A percentile compares a stretch with the other conserved stretches of the same genome.
phyloP scores from a whole-genome alignment of 2,888 invertebrate genomes.

The Abrostola tripartita region DNA sequence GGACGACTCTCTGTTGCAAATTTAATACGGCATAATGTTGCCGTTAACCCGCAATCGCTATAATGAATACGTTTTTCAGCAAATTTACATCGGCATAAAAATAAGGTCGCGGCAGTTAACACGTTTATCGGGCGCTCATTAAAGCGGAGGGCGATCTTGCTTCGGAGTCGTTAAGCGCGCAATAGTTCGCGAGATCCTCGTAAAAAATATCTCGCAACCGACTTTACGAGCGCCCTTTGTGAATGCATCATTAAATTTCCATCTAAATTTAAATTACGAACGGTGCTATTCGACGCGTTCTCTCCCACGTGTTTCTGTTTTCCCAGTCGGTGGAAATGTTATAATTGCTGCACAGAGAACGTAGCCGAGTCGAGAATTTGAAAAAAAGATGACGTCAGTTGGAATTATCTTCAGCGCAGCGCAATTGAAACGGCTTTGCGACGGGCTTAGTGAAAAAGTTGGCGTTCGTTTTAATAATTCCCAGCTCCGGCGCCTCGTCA shows the following conservation, averaged over 20 bases:
- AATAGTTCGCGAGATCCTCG: slow-evolving; percentile 89
- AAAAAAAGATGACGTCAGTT: slow-evolving; percentile 88
- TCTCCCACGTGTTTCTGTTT: slow-evolving; percentile 87
- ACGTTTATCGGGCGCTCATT: slow-evolving; percentile 89
- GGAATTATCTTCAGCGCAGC: slow-evolving; percentile 89
- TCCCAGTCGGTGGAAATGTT: slow-evolving; percentile 87
- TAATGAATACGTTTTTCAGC: slow-evolving; percentile 87
- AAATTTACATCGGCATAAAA: slow-evolving; percentile 87
- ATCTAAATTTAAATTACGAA: slow-evolving; percentile 88
- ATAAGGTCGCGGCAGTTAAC: slow-evolving; percentile 88
- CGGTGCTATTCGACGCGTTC: slow-evolving; percentile 83
- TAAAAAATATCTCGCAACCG: slow-evolving; percentile 88
- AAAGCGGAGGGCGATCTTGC: slow-evolving; percentile 88
- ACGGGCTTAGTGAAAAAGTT: slow-evolving; percentile 88
- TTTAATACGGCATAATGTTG: slow-evolving; percentile 65
- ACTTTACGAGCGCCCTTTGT: slow-evolving; percentile 88
- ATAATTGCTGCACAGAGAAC: slow-evolving; percentile 88
- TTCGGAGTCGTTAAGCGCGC: slow-evolving; percentile 89
- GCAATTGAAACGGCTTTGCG: slow-evolving; percentile 89
- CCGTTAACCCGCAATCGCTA: slow-evolving; percentile 73
- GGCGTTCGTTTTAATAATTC: slow-evolving; percentile 89
- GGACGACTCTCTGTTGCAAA: slow-evolving; percentile 61
- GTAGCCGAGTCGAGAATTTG: slow-evolving; percentile 85
- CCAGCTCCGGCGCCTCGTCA: slow-evolving; percentile 88
- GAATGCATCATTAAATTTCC: slow-evolving; percentile 89